These are phyloP conservation scores for Ptilonorhynchus violaceus DNA, from an alignment of 2,113 vertebrate genomes.

Conservation along the genomic window DNA sequence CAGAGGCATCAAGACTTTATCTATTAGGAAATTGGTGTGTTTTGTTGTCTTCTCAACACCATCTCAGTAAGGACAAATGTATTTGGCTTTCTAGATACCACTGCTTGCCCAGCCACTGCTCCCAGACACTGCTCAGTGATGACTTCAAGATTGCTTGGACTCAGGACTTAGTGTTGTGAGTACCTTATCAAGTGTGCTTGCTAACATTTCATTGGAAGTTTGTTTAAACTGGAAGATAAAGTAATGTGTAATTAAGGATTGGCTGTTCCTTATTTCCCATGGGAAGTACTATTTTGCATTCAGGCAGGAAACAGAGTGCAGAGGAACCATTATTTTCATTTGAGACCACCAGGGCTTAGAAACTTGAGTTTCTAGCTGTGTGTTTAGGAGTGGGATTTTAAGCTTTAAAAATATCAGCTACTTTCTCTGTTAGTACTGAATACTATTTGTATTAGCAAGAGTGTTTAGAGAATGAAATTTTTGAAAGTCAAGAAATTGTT, in stretches of 20 bases:
- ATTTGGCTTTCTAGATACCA: background rate
- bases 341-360: background rate
- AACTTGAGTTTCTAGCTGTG: background rate
- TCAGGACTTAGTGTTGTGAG: slow-evolving; percentile 3
- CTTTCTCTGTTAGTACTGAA: background rate
- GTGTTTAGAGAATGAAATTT: background rate
- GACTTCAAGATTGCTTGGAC: background rate
- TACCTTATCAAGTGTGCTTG: background rate
- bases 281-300: background rate
- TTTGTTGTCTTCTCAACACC: background rate
- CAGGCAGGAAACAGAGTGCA: background rate
- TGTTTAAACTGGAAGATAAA: background rate
- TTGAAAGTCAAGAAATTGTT: background rate
- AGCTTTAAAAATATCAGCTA: background rate
- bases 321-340: background rate
- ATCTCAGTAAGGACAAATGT: background rate
- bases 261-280: background rate
- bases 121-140: background rate
- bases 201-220: background rate
- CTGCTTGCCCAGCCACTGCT: background rate
- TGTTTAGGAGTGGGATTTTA: background rate
- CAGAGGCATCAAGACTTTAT: background rate
- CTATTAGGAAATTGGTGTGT: background rate
- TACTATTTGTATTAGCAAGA: background rate
- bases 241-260: background rate